A percentile compares a stretch with the other conserved stretches of the same genome.
phyloP scores from a whole-genome alignment of 2,888 invertebrate species.

The Drosophila monieri region DNA sequence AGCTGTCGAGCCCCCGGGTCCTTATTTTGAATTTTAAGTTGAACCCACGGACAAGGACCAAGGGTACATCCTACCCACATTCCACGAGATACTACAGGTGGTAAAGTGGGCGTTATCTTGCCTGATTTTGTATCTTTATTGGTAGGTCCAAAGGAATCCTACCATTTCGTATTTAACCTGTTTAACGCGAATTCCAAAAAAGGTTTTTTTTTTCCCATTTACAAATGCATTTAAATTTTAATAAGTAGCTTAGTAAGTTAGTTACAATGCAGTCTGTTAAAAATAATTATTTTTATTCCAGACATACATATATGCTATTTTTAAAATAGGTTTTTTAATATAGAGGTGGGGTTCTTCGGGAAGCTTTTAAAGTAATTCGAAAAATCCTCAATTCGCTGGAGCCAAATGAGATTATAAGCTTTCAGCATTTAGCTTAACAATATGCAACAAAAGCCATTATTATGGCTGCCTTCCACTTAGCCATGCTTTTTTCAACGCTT shows the following conservation, averaged over 20 bases:
- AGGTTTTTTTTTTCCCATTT: neutral
- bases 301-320: neutral
- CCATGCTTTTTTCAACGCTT: conserved; percentile 36
- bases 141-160: conserved; percentile 6
- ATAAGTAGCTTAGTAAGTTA: too few relatives aligned
- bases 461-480: conserved; percentile 57
- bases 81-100: conserved; percentile 22
- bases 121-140: conserved; percentile 12
- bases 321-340: neutral
- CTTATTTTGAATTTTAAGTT: conserved; percentile 78
- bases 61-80: conserved; percentile 57
- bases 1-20: conserved; percentile 67
- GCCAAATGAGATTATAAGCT: conserved; percentile 71
- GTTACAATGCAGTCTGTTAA: too few relatives aligned
- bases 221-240: neutral
- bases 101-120: conserved; percentile 19
- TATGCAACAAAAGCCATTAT: conserved; percentile 68
- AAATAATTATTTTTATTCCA: too few relatives aligned
- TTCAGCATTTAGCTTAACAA: conserved; percentile 69
- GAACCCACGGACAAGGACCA: conserved; percentile 56
- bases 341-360: neutral
- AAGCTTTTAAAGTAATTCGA: conserved; percentile 15
- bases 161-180: conserved; percentile 11
- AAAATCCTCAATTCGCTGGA: conserved; percentile 41
- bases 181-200: neutral